These are phyloP conservation scores for Lindbergichthys nudifrons DNA, from an alignment of 2,797 vertebrate genomes.

Conservation along the genomic window DNA sequence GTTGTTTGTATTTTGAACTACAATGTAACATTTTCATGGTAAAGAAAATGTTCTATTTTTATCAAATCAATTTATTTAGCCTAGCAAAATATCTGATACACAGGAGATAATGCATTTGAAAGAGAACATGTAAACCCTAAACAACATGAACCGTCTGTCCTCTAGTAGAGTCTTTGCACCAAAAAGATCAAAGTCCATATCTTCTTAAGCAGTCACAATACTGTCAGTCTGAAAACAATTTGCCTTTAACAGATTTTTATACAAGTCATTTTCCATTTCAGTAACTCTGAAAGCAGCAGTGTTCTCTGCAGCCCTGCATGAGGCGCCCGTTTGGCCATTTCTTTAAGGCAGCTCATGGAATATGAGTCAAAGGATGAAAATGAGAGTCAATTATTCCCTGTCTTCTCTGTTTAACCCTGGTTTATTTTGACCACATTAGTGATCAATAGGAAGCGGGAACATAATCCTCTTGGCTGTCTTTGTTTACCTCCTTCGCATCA, in stretches of 20 bases:
- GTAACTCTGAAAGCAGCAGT: slow-evolving; percentile 4
- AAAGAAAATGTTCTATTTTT: not conserved
- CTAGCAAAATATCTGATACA: not conserved
- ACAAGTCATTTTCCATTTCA: slow-evolving; percentile 5
- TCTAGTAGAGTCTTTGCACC: not conserved
- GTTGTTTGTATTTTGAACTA: slow-evolving; percentile 5
- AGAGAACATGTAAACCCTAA: not conserved
- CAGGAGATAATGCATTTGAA: not conserved
- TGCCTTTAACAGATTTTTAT: slow-evolving; percentile 1
- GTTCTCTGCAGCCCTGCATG: not conserved
- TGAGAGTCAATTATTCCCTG: slow-evolving; percentile 33
- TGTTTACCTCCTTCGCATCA: slow-evolving; percentile 50
- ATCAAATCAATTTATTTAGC: not conserved
- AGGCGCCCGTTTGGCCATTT: not conserved
- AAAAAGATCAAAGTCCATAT: not conserved
- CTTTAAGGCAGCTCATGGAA: slow-evolving; percentile 31
- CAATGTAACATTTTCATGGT: slow-evolving; percentile 11
- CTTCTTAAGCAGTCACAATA: not conserved
- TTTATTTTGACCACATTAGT: slow-evolving; percentile 24
- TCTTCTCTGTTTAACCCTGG: slow-evolving; percentile 32
- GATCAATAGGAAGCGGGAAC: slow-evolving; percentile 37
- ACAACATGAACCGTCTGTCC: not conserved
- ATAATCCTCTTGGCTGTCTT: slow-evolving; percentile 25
- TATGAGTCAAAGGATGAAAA: slow-evolving; percentile 23
- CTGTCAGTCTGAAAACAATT: not conserved